Evolutionary conservation across 1,140 invertebrate genomes (phyloP).

Genomic region (Artemia franciscana): DNA sequence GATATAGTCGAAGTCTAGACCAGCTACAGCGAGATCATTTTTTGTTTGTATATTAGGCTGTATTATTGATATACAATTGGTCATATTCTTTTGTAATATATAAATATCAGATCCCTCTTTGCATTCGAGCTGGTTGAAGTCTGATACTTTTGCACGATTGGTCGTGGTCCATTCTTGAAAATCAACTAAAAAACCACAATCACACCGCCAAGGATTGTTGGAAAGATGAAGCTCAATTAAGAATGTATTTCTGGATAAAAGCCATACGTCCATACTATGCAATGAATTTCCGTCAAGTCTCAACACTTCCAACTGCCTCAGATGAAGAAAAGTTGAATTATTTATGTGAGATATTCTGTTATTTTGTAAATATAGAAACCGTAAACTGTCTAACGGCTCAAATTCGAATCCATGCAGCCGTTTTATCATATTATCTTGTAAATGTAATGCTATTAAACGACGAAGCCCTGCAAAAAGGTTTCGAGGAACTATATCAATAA

Average conservation of each 20-base stretch:
- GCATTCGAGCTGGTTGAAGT: slow-evolving; percentile 38
- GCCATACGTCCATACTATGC: slow-evolving; percentile 37
- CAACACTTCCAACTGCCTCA: slow-evolving; percentile 55
- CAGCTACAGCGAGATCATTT: neutral
- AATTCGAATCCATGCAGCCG: slow-evolving; percentile 59
- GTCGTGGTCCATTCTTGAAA: slow-evolving; percentile 19
- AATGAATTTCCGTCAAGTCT: slow-evolving; percentile 62
- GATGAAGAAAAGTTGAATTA: slow-evolving; percentile 54
- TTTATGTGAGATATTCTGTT: slow-evolving; percentile 60
- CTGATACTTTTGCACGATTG: slow-evolving; percentile 35
- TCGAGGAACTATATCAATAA: slow-evolving; percentile 58
- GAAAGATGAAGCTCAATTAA: slow-evolving; percentile 18
- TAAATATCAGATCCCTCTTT: neutral
- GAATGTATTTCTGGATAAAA: slow-evolving; percentile 19
- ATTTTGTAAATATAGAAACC: slow-evolving; percentile 63
- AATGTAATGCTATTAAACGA: slow-evolving; percentile 33
- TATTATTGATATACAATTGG: slow-evolving; percentile 1
- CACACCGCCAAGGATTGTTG: slow-evolving; percentile 25
- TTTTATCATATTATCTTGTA: slow-evolving; percentile 60
- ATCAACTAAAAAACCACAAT: slow-evolving; percentile 20
- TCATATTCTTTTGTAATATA: neutral
- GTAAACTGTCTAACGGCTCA: slow-evolving; percentile 46
- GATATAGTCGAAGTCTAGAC: slow-evolving; percentile 10
- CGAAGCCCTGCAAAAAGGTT: slow-evolving; percentile 67
- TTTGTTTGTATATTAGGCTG: neutral